Percentiles rank a stretch among this genome's conserved stretches.
Conservation (phyloP, 1,140 invertebrate species). For the Maniola jurtina region DNA sequence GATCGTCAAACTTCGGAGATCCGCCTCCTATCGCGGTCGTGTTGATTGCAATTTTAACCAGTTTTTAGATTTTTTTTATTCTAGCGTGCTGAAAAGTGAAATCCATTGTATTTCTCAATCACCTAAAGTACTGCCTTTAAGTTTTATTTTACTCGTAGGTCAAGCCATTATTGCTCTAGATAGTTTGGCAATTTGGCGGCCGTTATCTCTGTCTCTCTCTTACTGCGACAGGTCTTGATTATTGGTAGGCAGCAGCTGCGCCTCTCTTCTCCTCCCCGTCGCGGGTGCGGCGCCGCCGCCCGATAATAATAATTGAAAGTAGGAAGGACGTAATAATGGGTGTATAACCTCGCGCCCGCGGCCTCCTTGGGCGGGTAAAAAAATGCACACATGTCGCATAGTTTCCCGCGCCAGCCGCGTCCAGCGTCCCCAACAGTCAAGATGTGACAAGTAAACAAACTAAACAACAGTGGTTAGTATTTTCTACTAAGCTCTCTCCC, state of each 20-base stretch:
- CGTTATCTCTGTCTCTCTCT: constrained; percentile 61
- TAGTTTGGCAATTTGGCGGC: constrained; percentile 34
- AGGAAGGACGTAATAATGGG: constrained; percentile 79
- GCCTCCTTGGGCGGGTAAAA: constrained; percentile 78
- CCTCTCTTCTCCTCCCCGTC: constrained; percentile 76
- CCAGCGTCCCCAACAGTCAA: constrained; percentile 26
- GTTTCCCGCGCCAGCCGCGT: constrained; percentile 46
- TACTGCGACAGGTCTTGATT: constrained; percentile 70
- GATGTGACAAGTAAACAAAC: constrained; percentile 18
- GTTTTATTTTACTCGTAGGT: background rate
- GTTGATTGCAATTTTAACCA: constrained; percentile 30
- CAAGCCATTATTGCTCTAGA: background rate
- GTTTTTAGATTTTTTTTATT: constrained; percentile 19
- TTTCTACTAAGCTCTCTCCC: background rate
- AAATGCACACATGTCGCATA: constrained; percentile 74
- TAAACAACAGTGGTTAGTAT: background rate
- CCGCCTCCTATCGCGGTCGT: constrained; percentile 75
- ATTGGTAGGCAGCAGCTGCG: constrained; percentile 78
- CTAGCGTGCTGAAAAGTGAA: constrained; percentile 9
- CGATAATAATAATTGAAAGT: constrained; percentile 79
- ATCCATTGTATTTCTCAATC: constrained; percentile 1
- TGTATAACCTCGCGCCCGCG: constrained; percentile 78
- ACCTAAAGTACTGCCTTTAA: background rate
- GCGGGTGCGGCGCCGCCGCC: constrained; percentile 73
- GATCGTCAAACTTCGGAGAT: constrained; percentile 67